phyloP scores from a whole-genome alignment of 2,113 vertebrate genomes.

The Hystrix brachyura region DNA sequence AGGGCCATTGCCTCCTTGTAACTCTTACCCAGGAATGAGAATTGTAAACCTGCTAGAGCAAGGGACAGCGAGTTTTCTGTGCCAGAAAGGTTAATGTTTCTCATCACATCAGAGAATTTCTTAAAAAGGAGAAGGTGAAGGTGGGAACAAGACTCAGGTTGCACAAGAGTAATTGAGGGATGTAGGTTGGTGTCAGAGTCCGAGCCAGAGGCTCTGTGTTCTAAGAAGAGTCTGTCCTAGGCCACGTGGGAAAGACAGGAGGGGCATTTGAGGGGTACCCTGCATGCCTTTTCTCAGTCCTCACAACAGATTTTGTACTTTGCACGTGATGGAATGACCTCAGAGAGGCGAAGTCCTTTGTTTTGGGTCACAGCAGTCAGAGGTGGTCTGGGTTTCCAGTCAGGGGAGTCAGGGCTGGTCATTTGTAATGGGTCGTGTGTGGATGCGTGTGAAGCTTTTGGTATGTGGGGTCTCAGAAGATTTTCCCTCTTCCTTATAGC shows the following conservation, averaged over 20 bases:
- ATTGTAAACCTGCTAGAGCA: too few relatives aligned
- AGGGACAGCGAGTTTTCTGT: neutral
- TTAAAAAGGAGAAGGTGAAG: neutral
- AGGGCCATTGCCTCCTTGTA: neutral
- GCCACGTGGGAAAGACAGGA: neutral
- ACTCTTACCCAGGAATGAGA: neutral
- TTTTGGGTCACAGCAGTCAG: neutral
- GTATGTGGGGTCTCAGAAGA: neutral
- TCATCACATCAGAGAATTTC: neutral
- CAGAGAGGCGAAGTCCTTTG: neutral
- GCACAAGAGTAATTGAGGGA: neutral
- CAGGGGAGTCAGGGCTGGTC: neutral
- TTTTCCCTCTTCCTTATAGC: constrained; percentile 80
- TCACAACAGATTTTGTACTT: neutral
- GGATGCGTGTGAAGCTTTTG: neutral
- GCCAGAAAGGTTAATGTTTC: neutral
- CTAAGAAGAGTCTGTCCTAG: neutral
- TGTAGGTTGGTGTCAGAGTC: neutral
- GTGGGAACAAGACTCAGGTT: neutral
- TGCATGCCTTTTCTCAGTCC: neutral
- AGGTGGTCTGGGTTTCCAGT: neutral
- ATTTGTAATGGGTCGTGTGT: neutral
- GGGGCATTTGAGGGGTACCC: neutral
- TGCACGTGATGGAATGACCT: neutral
- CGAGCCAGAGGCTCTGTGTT: neutral